phyloP scores from a whole-genome alignment of 1,140 invertebrate genomes.

The Phymastichus coffea region DNA sequence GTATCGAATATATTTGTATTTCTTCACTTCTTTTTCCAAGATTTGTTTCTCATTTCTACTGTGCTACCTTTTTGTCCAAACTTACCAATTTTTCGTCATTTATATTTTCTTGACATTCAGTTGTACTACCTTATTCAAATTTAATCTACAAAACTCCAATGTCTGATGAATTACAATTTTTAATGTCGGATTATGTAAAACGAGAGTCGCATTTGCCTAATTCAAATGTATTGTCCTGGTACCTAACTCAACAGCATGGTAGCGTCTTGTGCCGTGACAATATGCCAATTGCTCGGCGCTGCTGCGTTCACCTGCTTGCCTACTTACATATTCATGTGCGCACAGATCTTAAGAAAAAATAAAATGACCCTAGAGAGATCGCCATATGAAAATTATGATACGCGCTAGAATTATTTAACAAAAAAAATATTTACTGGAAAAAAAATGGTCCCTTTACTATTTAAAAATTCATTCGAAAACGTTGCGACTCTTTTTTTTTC shows the following conservation, averaged over 20 bases:
- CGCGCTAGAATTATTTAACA: no score
- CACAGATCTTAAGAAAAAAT: conserved; percentile 9
- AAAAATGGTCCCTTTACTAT: neutral
- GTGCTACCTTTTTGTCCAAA: no score
- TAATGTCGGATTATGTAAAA: conserved; percentile 9
- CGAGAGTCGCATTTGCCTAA: conserved; percentile 1
- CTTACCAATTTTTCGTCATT: no score
- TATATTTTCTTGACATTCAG: neutral
- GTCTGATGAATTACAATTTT: neutral
- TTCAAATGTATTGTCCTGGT: conserved; percentile 8
- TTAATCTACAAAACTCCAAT: neutral
- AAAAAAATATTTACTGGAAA: no score
- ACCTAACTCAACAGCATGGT: neutral
- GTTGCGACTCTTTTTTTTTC: neutral
- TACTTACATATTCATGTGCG: conserved; percentile 17
- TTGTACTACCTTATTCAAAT: no score
- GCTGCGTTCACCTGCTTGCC: neutral
- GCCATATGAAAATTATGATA: no score
- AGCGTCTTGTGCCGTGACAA: conserved; percentile 2
- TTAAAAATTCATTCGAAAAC: conserved; percentile 1
- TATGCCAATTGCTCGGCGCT: conserved; percentile 3
- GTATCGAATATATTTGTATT: no score
- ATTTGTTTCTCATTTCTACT: no score
- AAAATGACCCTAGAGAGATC: neutral
- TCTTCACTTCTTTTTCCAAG: no score